Base-by-base conservation (phyloP, 1,140 invertebrate species). In the Harlomillsia oculata region DNA sequence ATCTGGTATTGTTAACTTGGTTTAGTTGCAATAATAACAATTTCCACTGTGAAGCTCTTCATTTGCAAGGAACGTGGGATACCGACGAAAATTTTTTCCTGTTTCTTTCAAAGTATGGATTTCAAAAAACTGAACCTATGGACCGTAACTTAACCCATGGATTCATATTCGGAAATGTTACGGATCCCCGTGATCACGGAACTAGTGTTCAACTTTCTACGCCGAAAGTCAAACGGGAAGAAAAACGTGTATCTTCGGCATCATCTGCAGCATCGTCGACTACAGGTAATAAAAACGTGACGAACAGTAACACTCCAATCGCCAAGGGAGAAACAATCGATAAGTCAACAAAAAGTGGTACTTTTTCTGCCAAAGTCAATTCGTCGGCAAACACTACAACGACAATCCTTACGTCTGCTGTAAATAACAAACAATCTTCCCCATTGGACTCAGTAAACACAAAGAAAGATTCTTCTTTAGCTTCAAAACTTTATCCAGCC, bases 161-260 rank as follows among this genome's bases (percentile, higher is more conserved):
- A 26, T 96, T 90, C 71, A 92, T 96, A 65, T 96, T 91, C 71
- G 93, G 92, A 16, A 96, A 96, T 73, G 81, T 96, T 25, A 92
- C 89, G 3, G 32, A 49, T 41, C 34, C 55, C 30, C 54, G 43
- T 28, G 37, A 51, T 39, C 14, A 32, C 34, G 20, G 18, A 18
- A 46, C 29, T 25, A 46, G n/a, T 36, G 26, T 29, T 21, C 20
- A 26, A 30, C 13, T 20, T 26, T 18, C 11, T 20, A 39, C 13
- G 14, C 21, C 29, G 4, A 53, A 32, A n/a, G 34, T 48, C 28
- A 48, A 48, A 48, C 28, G 45, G 23, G 49, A 21, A 28, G 20
- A 16, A 14, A 41, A 41, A 13, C 11, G 11, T 41, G 20, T 16
- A 13, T 14, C 11, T n/a, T 14, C 11, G 11, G 16, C 11, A 14